A percentile compares a stretch with the other conserved stretches of the same genome.
phyloP scores from a whole-genome alignment of 2,113 vertebrate genomes.

The Anser cygnoides region DNA sequence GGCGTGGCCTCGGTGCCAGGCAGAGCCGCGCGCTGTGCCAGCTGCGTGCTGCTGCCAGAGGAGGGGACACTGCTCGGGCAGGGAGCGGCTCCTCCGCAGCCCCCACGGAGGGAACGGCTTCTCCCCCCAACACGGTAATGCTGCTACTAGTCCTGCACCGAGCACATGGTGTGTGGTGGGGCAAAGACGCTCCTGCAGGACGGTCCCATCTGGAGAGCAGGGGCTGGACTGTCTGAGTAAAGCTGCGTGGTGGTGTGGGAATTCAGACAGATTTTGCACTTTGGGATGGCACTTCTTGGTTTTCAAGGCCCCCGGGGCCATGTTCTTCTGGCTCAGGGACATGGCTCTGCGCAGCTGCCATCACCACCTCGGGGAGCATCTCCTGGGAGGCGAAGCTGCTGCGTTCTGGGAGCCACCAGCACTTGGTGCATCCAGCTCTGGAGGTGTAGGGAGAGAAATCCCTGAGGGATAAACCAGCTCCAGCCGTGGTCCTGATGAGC shows the following conservation, averaged over 20 bases:
- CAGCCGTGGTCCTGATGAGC: neutral
- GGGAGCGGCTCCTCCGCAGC: neutral
- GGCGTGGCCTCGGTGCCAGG: neutral
- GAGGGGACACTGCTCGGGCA: neutral
- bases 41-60: neutral
- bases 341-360: neutral
- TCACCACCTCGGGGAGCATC: neutral
- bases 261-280: neutral
- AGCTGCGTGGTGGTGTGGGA: neutral
- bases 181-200: neutral
- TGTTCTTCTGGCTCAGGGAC: neutral
- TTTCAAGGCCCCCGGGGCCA: neutral
- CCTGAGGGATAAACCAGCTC: neutral
- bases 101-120: neutral
- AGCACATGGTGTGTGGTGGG: neutral
- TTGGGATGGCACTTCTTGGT: neutral
- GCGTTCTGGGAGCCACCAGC: neutral
- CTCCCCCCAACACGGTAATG: fast-evolving
- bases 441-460: neutral
- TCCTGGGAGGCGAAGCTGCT: neutral
- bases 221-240: neutral
- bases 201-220: neutral
- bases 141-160: neutral
- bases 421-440: neutral
- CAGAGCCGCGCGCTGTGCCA: neutral